Evolutionary conservation across 2,113 vertebrate genomes (phyloP).

Genomic region (Sclerurus mexicanus): DNA sequence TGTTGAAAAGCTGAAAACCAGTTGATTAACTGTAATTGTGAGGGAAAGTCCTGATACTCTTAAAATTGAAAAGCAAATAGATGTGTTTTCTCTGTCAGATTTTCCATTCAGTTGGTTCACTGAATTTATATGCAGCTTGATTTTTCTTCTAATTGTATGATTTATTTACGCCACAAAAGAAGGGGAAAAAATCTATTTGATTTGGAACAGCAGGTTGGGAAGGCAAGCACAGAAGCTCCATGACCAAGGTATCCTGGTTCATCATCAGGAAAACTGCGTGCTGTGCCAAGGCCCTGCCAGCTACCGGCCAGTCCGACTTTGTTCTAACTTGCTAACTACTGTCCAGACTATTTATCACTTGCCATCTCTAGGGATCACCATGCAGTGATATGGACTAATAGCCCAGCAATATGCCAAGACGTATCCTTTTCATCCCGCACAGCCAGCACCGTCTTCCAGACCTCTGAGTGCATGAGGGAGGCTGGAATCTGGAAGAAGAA

Average conservation of each 20-base stretch:
- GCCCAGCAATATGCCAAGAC: slow-evolving; percentile 34
- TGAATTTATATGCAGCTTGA: background rate
- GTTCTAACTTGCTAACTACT: background rate
- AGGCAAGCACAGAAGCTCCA: background rate
- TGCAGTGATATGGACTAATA: background rate
- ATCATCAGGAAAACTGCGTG: background rate
- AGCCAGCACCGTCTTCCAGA: slow-evolving; percentile 51
- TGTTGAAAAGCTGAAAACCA: background rate
- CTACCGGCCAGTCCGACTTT: background rate
- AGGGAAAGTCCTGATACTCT: background rate
- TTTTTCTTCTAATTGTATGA: background rate
- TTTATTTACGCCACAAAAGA: slow-evolving; percentile 9
- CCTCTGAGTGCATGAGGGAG: slow-evolving; percentile 20
- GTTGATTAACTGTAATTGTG: background rate
- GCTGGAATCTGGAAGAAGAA: slow-evolving; percentile 48
- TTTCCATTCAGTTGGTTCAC: background rate
- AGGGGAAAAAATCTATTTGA: background rate
- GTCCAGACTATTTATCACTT: slow-evolving; percentile 18
- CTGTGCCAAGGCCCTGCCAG: background rate
- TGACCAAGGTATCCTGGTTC: background rate
- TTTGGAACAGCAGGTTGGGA: background rate
- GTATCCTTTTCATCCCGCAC: slow-evolving; percentile 12
- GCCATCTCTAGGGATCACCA: background rate
- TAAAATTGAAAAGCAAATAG: background rate
- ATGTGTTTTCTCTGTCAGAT: background rate